Percentiles rank a stretch among this genome's conserved stretches.
Evolutionary conservation across 1,140 invertebrate species (phyloP).

Genomic region (Drosophila sproati): DNA sequence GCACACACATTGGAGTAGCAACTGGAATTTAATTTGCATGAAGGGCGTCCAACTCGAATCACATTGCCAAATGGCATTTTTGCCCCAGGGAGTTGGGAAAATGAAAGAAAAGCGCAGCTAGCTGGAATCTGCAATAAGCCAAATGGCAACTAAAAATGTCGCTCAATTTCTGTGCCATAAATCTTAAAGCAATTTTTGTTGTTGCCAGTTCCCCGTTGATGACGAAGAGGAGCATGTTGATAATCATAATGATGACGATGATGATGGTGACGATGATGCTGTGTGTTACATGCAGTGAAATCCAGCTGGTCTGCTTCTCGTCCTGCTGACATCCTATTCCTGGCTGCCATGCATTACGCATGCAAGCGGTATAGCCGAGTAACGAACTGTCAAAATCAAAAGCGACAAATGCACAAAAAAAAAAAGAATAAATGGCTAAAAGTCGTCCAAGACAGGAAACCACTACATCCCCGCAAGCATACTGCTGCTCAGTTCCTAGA

Average conservation of each 20-base stretch:
- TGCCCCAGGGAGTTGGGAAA: neutral
- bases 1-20: constrained; percentile 11
- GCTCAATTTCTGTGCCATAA: constrained; percentile 52
- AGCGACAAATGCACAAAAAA: constrained; percentile 55
- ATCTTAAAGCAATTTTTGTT: constrained; percentile 43
- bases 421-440: constrained; percentile 49
- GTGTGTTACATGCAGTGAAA: constrained; percentile 22
- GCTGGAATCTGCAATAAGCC: constrained; percentile 71
- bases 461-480: neutral
- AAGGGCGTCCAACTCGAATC: constrained; percentile 22
- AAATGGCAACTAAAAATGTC: constrained; percentile 60
- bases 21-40: constrained; percentile 59
- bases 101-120: constrained; percentile 20
- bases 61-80: constrained; percentile 33
- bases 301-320: constrained; percentile 30
- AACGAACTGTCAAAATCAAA: constrained; percentile 82
- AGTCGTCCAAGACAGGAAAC: constrained; percentile 37
- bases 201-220: constrained; percentile 2
- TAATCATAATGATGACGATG: constrained; percentile 2
- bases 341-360: constrained; percentile 60
- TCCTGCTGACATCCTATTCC: constrained; percentile 33
- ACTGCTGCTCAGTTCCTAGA: constrained; percentile 8
- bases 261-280: constrained; percentile 45
- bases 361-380: constrained; percentile 78
- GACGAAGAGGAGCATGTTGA: constrained; percentile 15